Conservation (phyloP, 2,113 vertebrate genomes). For the Anguilla japonica region DNA sequence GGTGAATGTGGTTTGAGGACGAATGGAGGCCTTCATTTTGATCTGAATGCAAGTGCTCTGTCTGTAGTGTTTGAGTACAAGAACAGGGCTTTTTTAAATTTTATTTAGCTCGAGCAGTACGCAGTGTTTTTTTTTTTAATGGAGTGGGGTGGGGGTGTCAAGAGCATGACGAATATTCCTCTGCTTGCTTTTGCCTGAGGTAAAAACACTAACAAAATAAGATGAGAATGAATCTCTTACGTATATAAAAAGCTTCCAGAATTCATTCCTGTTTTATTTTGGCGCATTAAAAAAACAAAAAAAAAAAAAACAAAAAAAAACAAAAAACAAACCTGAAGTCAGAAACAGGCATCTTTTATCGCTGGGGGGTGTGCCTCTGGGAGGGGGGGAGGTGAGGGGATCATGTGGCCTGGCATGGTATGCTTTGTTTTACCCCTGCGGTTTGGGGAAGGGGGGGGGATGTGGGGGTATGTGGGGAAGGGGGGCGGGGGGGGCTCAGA, state of each 20-base stretch:
- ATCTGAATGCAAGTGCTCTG: too few relatives aligned
- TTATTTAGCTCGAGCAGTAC: not conserved
- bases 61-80: too few relatives aligned
- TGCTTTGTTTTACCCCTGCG: not conserved
- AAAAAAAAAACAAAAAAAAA: too few relatives aligned
- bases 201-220: not conserved
- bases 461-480: too few relatives aligned
- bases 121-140: too few relatives aligned
- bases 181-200: not conserved
- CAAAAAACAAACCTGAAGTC: too few relatives aligned
- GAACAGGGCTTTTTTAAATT: too few relatives aligned
- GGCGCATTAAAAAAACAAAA: not conserved
- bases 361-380: not conserved
- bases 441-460: not conserved
- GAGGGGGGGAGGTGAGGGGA: not conserved
- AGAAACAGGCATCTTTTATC: too few relatives aligned
- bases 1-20: too few relatives aligned
- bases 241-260: not conserved
- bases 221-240: not conserved
- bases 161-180: not conserved
- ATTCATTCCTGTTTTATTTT: not conserved
- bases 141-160: not conserved
- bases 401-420: not conserved
- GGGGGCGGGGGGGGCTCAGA: not conserved
- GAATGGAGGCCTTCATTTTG: too few relatives aligned